phyloP scores from a whole-genome alignment of 2,113 vertebrate genomes.

The Falcunculus frontatus region DNA sequence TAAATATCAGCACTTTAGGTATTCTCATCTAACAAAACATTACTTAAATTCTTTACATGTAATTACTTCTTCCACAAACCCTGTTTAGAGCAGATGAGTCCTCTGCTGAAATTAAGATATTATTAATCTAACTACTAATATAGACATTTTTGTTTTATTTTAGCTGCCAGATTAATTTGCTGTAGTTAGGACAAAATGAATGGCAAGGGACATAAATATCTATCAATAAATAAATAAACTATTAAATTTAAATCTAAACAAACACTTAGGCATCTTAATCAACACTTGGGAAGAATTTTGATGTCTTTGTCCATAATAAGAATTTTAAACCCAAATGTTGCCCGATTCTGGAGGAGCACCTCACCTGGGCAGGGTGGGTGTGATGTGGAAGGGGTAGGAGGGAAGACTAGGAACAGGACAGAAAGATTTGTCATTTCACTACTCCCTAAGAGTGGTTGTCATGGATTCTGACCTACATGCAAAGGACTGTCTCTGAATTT shows the following conservation, averaged over 20 bases:
- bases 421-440: background rate
- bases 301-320: background rate
- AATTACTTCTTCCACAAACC: background rate
- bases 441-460: background rate
- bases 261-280: background rate
- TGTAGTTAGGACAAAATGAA: background rate
- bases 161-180: background rate
- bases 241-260: background rate
- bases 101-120: background rate
- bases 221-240: conserved; percentile 2
- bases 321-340: background rate
- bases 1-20: conserved; percentile 32
- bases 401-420: background rate
- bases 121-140: background rate
- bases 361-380: accelerated
- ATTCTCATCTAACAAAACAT: background rate
- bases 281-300: background rate
- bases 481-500: background rate
- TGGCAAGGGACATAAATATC: background rate
- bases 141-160: background rate
- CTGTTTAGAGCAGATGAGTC: background rate
- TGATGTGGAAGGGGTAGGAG: background rate
- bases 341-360: background rate
- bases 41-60: background rate
- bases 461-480: background rate